Conservation (phyloP, 2,113 vertebrate species). For the Protobothrops mucrosquamatus region DNA sequence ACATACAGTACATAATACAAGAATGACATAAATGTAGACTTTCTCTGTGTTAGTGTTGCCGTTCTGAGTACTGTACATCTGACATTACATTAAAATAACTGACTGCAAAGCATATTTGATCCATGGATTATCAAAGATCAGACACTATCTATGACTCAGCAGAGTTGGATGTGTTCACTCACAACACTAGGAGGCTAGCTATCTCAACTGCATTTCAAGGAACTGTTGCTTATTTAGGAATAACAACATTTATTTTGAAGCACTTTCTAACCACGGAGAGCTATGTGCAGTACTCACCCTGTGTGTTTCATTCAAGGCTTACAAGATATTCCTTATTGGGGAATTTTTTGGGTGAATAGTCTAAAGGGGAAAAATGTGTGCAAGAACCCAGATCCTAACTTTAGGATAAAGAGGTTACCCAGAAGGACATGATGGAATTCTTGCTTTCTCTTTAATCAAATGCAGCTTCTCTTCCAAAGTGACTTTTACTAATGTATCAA, state of each 20-base stretch:
- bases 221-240: background rate
- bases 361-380: background rate
- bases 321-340: background rate
- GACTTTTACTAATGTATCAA: background rate
- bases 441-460: background rate
- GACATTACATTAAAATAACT: background rate
- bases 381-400: background rate
- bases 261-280: background rate
- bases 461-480: background rate
- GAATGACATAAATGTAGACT: background rate
- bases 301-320: background rate
- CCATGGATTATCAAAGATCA: background rate
- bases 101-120: background rate
- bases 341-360: background rate
- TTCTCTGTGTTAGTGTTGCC: background rate
- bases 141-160: background rate
- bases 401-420: background rate
- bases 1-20: background rate
- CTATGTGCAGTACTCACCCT: background rate
- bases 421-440: background rate
- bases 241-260: background rate
- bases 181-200: background rate
- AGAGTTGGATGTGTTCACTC: background rate
- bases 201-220: background rate
- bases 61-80: background rate